phyloP scores from a whole-genome alignment of 2,113 vertebrate genomes.

The Phrynosoma blainvillii region DNA sequence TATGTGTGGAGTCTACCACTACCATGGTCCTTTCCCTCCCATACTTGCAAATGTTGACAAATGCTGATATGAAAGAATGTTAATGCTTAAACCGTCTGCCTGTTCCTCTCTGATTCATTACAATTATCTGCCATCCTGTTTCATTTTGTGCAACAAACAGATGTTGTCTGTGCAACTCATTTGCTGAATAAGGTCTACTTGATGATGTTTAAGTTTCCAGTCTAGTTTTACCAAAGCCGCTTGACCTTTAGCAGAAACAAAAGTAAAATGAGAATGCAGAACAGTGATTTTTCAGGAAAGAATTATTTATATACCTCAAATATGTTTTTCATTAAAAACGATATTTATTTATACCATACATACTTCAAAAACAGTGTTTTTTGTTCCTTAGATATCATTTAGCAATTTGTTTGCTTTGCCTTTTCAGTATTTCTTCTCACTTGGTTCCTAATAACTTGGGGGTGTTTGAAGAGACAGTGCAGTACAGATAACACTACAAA shows the following conservation, averaged over 20 bases:
- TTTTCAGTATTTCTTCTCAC: slow-evolving; percentile 45
- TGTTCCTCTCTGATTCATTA: slow-evolving; percentile 17
- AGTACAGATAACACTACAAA: slow-evolving; percentile 70
- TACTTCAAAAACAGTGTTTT: slow-evolving; percentile 58
- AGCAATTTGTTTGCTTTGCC: slow-evolving; percentile 31
- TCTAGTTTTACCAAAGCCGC: slow-evolving; percentile 58
- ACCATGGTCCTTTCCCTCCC: neutral
- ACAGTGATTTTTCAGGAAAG: slow-evolving; percentile 59
- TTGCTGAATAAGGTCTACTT: slow-evolving; percentile 55
- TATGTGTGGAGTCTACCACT: neutral
- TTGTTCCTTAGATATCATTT: slow-evolving; percentile 50
- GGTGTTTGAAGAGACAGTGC: slow-evolving; percentile 36
- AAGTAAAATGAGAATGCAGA: slow-evolving; percentile 63
- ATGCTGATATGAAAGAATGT: slow-evolving; percentile 6
- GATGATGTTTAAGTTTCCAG: slow-evolving; percentile 54
- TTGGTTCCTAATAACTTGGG: slow-evolving; percentile 40
- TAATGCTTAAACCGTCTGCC: neutral
- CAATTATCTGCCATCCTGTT: slow-evolving; percentile 29
- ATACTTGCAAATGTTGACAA: neutral
- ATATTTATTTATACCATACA: slow-evolving; percentile 67
- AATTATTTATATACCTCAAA: slow-evolving; percentile 70
- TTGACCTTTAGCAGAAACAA: slow-evolving; percentile 61
- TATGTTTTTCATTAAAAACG: slow-evolving; percentile 64
- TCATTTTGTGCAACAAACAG: slow-evolving; percentile 46
- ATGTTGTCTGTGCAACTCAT: slow-evolving; percentile 35